Evolutionary conservation across 2,888 invertebrate species (phyloP).

Genomic region (Cerastis rubricosa): DNA sequence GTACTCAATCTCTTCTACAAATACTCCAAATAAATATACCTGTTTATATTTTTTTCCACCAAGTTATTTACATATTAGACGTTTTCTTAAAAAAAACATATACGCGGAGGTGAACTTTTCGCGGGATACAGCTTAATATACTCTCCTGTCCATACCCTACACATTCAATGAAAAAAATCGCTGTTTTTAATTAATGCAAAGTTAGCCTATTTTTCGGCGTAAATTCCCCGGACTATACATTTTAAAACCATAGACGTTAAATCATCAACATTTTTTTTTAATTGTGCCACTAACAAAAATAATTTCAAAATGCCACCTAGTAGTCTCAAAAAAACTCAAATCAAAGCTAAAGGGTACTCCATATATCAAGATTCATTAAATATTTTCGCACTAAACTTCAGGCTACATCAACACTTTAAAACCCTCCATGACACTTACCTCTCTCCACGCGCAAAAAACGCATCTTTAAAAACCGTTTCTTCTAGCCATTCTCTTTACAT

Average conservation of each 20-base stretch:
- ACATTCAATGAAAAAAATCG: no score
- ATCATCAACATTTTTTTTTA: neutral
- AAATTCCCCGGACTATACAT: no score
- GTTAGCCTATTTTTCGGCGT: no score
- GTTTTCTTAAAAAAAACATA: no score
- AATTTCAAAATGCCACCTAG: neutral
- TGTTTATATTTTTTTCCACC: no score
- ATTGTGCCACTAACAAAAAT: neutral
- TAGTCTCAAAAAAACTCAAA: neutral
- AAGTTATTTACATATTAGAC: no score
- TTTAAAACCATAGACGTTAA: neutral
- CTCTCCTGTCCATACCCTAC: no score
- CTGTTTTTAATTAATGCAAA: no score
- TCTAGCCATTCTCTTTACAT: constrained; percentile 37
- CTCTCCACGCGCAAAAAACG: constrained; percentile 23
- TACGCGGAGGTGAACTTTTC: no score
- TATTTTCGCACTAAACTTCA: constrained; percentile 6
- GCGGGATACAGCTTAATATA: no score
- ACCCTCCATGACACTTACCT: constrained; percentile 19
- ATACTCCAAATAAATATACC: no score
- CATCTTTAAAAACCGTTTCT: constrained; percentile 4
- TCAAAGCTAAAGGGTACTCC: constrained; percentile 10
- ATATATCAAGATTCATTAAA: neutral
- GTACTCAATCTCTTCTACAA: no score
- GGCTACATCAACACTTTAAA: constrained; percentile 5